Base-by-base conservation (phyloP, 2,113 vertebrate species). In the Limanda limanda region DNA sequence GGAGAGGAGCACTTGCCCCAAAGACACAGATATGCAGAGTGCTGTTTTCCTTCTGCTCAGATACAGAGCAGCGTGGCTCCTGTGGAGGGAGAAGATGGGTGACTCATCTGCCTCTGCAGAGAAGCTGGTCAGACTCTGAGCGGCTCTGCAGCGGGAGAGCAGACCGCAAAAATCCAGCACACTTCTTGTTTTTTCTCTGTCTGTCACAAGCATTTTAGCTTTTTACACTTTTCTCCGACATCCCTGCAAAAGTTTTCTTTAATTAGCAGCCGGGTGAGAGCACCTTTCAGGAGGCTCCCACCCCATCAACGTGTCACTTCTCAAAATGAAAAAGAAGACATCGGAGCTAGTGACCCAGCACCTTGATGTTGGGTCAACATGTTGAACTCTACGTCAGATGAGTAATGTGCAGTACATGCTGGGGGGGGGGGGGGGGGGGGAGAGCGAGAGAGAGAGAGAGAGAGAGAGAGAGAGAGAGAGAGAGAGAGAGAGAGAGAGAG, bases 31-130 rank as follows among this genome's bases (percentile, higher is more conserved):
- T 67, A 62, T 51, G 45, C 67, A 64, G 25, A 57, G 52, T 11
- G 72, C 76, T 67, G 31, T 83, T 86, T 73, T 84, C 70, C 64
- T 70, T 79, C 63, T 75, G 76, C 73, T 79, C 4, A 13, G 15
- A 51, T 51, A 60, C 70, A 63, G 79, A 81, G 75, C 66, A 15
- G 69, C 68, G 51, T 45, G 70, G 47, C 71, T 74, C 57, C 76
- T 74, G 13, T 59, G 67, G 70, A 87, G 73, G 62, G 78, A 71
- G 20, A 62, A 57, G 58, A 69, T 31, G 78, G 37, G 66, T 75
- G 84, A 85, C 68, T 85, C 84, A 86, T 35, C 71, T 3, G 35
- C 27, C 68, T 78, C 76, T 60, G 78, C 70, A 23, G 68, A 70
- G 37, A 31, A 11, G 31, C 57, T 40, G 72, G 65, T 61, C 70